Percentiles rank a stretch among this genome's conserved stretches.
These are phyloP conservation scores for Lipotes vexillifer DNA, from an alignment of 2,113 vertebrate genomes.

Conservation along the genomic window DNA sequence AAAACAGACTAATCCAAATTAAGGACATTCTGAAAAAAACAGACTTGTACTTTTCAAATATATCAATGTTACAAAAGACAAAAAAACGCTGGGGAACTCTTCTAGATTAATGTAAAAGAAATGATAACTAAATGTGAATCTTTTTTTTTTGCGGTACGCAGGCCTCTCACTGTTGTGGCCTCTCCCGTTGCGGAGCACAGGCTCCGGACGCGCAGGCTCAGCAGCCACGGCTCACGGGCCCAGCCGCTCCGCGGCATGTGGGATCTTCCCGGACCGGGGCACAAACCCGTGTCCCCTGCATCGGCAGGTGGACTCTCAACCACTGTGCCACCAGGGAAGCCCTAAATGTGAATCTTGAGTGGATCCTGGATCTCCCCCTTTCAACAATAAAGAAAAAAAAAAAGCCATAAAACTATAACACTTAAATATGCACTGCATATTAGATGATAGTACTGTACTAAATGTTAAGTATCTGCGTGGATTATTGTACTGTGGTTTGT, in stretches of 20 bases:
- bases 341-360: background rate
- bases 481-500: background rate
- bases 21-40: background rate
- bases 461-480: background rate
- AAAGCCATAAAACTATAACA: background rate
- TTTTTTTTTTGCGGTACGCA: too few relatives aligned
- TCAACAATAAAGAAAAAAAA: background rate
- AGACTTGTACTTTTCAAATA: constrained; percentile 6
- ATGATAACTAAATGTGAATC: background rate
- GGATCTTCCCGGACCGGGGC: too few relatives aligned
- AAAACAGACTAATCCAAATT: constrained; percentile 20
- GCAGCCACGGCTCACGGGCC: too few relatives aligned
- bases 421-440: background rate
- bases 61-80: background rate
- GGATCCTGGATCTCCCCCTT: background rate
- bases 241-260: too few relatives aligned
- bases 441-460: background rate
- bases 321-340: too few relatives aligned
- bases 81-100: background rate
- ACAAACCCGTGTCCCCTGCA: too few relatives aligned
- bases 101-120: background rate
- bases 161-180: too few relatives aligned
- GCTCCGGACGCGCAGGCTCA: too few relatives aligned
- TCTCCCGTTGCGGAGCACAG: too few relatives aligned
- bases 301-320: too few relatives aligned